Evolutionary conservation across 2,888 invertebrate genomes (phyloP).

Genomic region (Drosophila ezoana): DNA sequence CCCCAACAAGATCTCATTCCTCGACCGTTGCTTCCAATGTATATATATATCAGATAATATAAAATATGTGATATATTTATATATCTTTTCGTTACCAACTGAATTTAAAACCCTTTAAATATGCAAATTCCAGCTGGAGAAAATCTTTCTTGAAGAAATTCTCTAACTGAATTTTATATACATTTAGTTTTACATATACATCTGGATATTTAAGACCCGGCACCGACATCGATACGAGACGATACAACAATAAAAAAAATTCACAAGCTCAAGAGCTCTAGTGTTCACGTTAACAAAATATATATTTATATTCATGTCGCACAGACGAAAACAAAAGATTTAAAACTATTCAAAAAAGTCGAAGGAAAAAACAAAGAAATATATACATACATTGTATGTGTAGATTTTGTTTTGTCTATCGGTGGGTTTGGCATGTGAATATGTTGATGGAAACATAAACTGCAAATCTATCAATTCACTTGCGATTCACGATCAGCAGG

Average conservation of each 20-base stretch:
- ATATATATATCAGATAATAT: no score
- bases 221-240: no score
- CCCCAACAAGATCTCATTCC: no score
- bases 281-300: conserved; percentile 20
- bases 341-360: neutral
- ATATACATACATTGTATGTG: neutral
- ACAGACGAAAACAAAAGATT: neutral
- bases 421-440: neutral
- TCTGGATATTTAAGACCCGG: neutral
- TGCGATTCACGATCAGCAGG: conserved; percentile 34
- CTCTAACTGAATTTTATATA: no score
- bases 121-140: no score
- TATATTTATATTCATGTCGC: conserved; percentile 2
- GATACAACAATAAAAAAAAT: no score
- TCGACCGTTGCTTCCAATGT: no score
- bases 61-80: no score
- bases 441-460: neutral
- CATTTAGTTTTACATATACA: neutral
- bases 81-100: no score
- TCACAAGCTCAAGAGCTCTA: no score
- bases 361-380: neutral
- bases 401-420: neutral
- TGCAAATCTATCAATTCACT: neutral
- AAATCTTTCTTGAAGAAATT: no score
- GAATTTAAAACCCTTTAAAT: no score